Base-by-base conservation (phyloP, 2,797 vertebrate species). In the Gadopsis bispinosus region DNA sequence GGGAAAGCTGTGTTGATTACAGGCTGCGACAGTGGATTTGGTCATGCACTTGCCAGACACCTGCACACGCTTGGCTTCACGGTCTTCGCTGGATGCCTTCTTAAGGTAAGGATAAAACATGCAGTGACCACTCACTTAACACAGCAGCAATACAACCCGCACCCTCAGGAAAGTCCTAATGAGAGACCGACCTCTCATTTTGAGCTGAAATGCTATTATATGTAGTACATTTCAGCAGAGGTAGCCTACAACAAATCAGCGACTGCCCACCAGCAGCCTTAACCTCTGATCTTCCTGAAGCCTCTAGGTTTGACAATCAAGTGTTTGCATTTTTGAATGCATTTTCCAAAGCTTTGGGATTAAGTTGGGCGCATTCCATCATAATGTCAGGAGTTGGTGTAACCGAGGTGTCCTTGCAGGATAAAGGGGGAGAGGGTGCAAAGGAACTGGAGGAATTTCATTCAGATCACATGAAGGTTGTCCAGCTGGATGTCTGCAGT, bases 401-500 rank as follows among this genome's bases (percentile, higher is more conserved):
- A 39, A 55, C 37, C 4, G 12, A 65, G 26, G 26, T 56, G 51
- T 66, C 11, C 22, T 41, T 62, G 17, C 88, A 97, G 96, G 94
- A 96, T 4, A 37, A 93, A 85, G 92, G 91, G 12, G 97, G 96
- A 31, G 95, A 94, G 0, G 97, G 97, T 8, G 96, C 96, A 5
- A 91, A 85, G 81, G 92, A 95, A 62, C 94, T 98, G 83, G 93
- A 94, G 89, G 93, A 87, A 19, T 88, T 97, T 71, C 88, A 93
- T 26, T 96, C 95, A 0, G 95, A 96, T 47, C 93, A 93, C 69
- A 94, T 97, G 95, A 94, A 94, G 58, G 96, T 98, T 2, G 72
- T 98, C 1, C 97, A 97, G 93, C 89, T 98, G 93, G 96, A 98
- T 26, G 95, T 97, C n/a, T 95, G 96, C 95, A 96, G 93, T 12